A percentile compares a stretch with the other conserved stretches of the same genome.
Conservation (phyloP, 1,140 invertebrate genomes). For the Pseudomyrmex dendroicus region DNA sequence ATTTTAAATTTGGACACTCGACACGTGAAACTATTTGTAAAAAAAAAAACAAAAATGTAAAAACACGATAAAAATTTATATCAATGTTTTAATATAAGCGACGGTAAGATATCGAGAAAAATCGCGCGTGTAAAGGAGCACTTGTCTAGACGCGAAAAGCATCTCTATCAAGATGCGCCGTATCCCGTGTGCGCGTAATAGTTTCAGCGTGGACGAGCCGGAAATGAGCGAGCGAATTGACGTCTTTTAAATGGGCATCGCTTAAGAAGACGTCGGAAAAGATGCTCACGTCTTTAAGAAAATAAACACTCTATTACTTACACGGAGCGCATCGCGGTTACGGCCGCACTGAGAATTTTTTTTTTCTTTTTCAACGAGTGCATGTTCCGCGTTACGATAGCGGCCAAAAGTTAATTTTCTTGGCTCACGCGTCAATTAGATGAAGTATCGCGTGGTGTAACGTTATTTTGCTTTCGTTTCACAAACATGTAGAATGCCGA, state of each 20-base stretch:
- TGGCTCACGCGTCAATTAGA: not conserved
- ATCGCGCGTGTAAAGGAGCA: too few relatives aligned
- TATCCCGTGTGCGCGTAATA: constrained; percentile 19
- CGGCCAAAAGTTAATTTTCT: not conserved
- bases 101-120: too few relatives aligned
- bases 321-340: not conserved
- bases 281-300: constrained; percentile 32
- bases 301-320: constrained; percentile 47
- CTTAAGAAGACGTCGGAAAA: constrained; percentile 25
- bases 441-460: not conserved
- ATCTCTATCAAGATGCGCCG: constrained; percentile 13
- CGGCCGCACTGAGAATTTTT: not conserved
- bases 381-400: not conserved
- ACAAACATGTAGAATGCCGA: not conserved
- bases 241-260: constrained; percentile 36
- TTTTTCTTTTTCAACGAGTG: not conserved
- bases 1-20: too few relatives aligned
- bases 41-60: too few relatives aligned
- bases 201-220: not conserved
- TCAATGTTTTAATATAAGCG: not conserved
- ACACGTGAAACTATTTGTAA: too few relatives aligned
- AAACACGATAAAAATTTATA: not conserved
- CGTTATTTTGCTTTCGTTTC: not conserved
- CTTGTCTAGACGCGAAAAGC: not conserved
- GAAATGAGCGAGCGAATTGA: constrained; percentile 47